Base-by-base conservation (phyloP, 1,140 invertebrate species). In the Drosophila ogumai region DNA sequence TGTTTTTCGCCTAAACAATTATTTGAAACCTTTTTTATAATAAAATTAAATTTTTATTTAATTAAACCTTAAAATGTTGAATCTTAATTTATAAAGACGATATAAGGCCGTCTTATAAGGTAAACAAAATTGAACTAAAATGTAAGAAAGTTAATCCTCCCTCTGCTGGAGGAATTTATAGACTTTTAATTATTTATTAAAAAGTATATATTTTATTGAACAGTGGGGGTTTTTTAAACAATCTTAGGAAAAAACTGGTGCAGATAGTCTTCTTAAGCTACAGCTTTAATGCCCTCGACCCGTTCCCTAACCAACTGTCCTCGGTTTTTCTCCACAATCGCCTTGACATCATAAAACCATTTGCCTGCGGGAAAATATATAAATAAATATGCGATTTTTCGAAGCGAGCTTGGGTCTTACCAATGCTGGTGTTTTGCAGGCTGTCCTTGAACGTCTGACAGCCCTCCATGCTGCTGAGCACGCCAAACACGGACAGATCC, bases 391-490 rank as follows among this genome's bases (percentile, higher is more conserved):
- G 1, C 19, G 8, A 17, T 6, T 8, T 15, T 8, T 36, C 1
- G 2, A 3, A 3, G 1, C 0, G 15, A 36, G 6, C 0, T 5
- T 9, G 1, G 4, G 4, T 36, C 44, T 67, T 73, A 56, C 92
- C 93, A 58, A 98, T 95, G 55, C 95, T 95, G 1, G 97, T 97
- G 90, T 97, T 94, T n/a, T 93, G 61, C 17, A 95, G 75, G 25
- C 97, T 93, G 91, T 99, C 99, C 82, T 96, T 93, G 92, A 99
- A 99, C 6, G 99, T 98, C 54, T 94, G 81, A 90, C 98, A 99
- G 0, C 99, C 99, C 94, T 99, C 98, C 90, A 99, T 99, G 85
- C 98, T 98, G 80, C 95, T 97, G 4, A 99, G 93, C 12, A 98
- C 95, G 13, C 99, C 99, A 93, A 97, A 99, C 0, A 99, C 96